phyloP scores from a whole-genome alignment of 1,140 invertebrate genomes.

The Schlechtendalia chinensis region DNA sequence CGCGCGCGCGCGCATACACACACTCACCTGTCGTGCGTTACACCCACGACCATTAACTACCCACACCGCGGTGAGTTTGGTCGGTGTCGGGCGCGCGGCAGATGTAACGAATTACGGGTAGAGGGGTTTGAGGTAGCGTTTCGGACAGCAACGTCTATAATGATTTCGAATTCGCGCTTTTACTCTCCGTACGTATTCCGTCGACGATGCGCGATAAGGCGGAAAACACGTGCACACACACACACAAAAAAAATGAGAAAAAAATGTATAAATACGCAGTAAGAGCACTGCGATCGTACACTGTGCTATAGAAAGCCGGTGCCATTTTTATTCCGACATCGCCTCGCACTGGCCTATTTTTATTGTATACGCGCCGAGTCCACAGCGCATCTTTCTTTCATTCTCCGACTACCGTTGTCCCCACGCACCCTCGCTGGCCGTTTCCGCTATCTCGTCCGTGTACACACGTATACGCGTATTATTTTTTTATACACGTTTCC shows the following conservation, averaged over 20 bases:
- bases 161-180: neutral
- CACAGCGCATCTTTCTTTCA: slow-evolving; percentile 2
- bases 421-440: too few species aligned
- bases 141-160: neutral
- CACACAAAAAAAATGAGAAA: too few species aligned
- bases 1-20: neutral
- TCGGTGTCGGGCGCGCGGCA: too few species aligned
- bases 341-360: slow-evolving; percentile 3
- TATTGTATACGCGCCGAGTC: slow-evolving; percentile 23
- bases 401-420: too few species aligned
- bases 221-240: neutral
- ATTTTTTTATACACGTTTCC: slow-evolving; percentile 30
- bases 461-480: slow-evolving; percentile 13
- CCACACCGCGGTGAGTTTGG: too few species aligned
- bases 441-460: slow-evolving; percentile 5
- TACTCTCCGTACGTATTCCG: slow-evolving; percentile 18
- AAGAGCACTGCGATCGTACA: slow-evolving; percentile 8
- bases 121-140: too few species aligned
- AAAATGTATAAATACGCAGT: too few species aligned
- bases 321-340: neutral
- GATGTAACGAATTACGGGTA: neutral
- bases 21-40: neutral
- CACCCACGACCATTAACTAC: neutral
- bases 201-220: neutral
- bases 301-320: neutral